phyloP scores from a whole-genome alignment of 1,140 invertebrate species.

The Ceratosolen fusciceps region DNA sequence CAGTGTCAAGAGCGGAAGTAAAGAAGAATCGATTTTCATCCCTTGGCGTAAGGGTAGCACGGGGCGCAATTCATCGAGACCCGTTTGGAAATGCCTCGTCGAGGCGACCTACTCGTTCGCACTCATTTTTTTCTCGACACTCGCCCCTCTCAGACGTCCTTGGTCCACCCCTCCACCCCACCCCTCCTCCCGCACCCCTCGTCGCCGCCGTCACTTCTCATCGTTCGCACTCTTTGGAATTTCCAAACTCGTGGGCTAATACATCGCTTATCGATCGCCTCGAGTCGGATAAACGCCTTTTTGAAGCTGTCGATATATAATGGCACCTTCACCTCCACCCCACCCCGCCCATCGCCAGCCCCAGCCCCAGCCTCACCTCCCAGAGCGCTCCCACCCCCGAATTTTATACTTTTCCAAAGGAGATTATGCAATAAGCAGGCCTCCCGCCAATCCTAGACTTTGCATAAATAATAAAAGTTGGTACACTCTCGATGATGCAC shows the following conservation, averaged over 20 bases:
- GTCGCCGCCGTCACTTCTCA: background rate
- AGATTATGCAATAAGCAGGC: background rate
- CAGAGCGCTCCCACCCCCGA: too few species aligned
- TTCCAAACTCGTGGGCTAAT: conserved; percentile 20
- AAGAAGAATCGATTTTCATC: conserved; percentile 43
- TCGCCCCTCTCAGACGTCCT: background rate
- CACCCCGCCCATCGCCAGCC: background rate
- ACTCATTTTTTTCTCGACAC: conserved; percentile 7
- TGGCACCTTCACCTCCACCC: too few species aligned
- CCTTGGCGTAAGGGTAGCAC: background rate
- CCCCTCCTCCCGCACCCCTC: background rate
- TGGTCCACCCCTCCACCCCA: too few species aligned
- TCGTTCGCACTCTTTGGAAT: conserved; percentile 17
- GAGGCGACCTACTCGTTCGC: conserved; percentile 15
- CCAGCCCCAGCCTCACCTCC: background rate
- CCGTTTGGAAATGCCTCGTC: conserved; percentile 23
- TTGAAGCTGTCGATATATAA: conserved; percentile 13
- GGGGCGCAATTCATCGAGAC: conserved; percentile 24
- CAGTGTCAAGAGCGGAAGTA: conserved; percentile 33
- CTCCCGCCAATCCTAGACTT: too few species aligned
- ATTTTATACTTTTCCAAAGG: background rate
- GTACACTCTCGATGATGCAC: too few species aligned
- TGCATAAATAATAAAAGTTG: too few species aligned
- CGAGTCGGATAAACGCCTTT: background rate
- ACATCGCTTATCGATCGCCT: conserved; percentile 14